Evolutionary conservation across 1,140 invertebrate species (phyloP).

Genomic region (Dreissena rostriformis): DNA sequence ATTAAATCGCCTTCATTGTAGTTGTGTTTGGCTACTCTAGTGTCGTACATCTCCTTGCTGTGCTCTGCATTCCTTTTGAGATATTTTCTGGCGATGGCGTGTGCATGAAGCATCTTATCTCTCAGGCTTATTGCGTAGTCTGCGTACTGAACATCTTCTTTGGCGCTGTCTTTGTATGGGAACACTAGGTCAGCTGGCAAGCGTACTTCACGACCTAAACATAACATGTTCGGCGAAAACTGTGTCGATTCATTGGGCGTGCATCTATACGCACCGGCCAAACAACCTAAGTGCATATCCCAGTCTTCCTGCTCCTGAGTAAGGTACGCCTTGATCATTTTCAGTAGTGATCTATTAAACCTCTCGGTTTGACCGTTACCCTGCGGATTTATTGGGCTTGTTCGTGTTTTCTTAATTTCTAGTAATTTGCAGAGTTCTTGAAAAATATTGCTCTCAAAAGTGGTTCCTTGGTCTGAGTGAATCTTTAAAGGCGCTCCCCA

Average conservation of each 20-base stretch:
- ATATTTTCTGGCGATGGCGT: not conserved
- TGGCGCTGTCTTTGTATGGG: not conserved
- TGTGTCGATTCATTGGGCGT: not conserved
- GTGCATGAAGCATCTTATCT: not conserved
- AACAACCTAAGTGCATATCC: not conserved
- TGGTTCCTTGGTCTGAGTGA: not conserved
- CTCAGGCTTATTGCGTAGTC: not conserved
- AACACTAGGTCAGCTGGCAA: not conserved
- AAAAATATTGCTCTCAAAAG: not conserved
- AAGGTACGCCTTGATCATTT: not conserved
- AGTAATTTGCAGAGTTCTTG: not conserved
- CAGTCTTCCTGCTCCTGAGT: not conserved
- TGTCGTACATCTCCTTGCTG: not conserved
- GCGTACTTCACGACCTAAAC: not conserved
- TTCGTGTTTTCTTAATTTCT: not conserved
- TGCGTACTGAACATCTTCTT: not conserved
- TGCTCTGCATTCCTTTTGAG: not conserved
- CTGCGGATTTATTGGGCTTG: not conserved
- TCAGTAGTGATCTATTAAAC: not conserved
- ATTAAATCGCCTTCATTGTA: not conserved
- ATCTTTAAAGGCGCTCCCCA: not conserved
- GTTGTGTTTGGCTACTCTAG: not conserved
- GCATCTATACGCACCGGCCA: not conserved
- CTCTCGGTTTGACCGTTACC: not conserved
- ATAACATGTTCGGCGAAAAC: not conserved